phyloP scores from a whole-genome alignment of 2,797 vertebrate genomes.

The Forpus xanthops region DNA sequence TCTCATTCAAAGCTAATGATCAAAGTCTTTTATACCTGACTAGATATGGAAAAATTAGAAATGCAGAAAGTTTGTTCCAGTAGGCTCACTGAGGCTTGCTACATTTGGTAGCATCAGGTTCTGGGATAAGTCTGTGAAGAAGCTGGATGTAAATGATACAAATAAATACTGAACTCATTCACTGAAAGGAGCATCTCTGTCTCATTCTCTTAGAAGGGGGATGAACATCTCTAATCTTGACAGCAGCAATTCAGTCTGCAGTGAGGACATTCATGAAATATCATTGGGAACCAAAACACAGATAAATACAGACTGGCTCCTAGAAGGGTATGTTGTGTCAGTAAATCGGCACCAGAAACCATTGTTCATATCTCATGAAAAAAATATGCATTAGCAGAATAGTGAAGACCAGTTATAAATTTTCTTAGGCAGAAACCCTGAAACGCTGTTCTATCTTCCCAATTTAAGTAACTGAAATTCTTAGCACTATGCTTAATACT shows the following conservation, averaged over 20 bases:
- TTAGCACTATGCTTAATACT: not conserved
- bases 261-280: not conserved
- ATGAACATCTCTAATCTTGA: not conserved
- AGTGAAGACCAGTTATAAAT: not conserved
- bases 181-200: not conserved
- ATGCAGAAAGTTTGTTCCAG: not conserved
- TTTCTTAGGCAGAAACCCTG: not conserved
- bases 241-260: not conserved
- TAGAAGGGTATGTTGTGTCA: not conserved
- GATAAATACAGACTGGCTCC: not conserved
- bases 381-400: not conserved
- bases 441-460: not conserved
- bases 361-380: not conserved
- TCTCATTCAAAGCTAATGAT: not conserved
- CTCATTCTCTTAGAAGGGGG: not conserved
- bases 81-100: not conserved
- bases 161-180: not conserved
- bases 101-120: not conserved
- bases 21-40: not conserved
- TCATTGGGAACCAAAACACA: not conserved
- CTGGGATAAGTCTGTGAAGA: not conserved
- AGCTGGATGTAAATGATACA: not conserved
- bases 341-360: not conserved
- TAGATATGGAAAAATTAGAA: not conserved
- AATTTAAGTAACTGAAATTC: not conserved